These are phyloP conservation scores for Felis chaus DNA, from an alignment of 2,113 vertebrate genomes.

Conservation along the genomic window DNA sequence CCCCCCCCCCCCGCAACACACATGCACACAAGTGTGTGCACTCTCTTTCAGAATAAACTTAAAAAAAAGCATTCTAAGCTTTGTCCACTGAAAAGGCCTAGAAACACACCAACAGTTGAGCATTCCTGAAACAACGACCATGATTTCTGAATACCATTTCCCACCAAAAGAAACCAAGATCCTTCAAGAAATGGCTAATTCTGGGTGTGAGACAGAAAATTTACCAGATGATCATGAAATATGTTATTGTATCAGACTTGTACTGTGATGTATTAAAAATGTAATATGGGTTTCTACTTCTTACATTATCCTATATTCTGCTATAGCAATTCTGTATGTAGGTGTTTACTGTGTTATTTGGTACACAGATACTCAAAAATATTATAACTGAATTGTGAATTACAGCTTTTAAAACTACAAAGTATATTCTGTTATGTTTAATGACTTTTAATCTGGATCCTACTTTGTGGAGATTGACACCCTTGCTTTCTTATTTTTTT, in stretches of 20 bases:
- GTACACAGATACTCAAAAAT: neutral
- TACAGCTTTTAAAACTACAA: neutral
- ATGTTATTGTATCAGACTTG: neutral
- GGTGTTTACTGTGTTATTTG: neutral
- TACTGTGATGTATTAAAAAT: neutral
- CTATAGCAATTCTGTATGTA: neutral
- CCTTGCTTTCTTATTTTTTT: neutral
- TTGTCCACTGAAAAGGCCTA: neutral
- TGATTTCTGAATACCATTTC: neutral
- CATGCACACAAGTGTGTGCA: no score
- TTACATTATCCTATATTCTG: neutral
- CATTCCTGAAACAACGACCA: neutral
- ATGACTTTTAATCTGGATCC: neutral
- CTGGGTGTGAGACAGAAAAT: neutral
- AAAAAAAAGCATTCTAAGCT: neutral
- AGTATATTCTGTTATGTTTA: neutral
- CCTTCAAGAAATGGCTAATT: neutral
- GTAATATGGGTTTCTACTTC: neutral
- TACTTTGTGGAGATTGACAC: neutral
- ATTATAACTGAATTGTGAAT: neutral
- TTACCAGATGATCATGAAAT: neutral
- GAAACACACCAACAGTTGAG: neutral
- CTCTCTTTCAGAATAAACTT: no score
- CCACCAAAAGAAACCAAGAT: neutral
- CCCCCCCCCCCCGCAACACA: no score